phyloP scores from a whole-genome alignment of 2,888 invertebrate genomes.

The Pollenia angustigena region DNA sequence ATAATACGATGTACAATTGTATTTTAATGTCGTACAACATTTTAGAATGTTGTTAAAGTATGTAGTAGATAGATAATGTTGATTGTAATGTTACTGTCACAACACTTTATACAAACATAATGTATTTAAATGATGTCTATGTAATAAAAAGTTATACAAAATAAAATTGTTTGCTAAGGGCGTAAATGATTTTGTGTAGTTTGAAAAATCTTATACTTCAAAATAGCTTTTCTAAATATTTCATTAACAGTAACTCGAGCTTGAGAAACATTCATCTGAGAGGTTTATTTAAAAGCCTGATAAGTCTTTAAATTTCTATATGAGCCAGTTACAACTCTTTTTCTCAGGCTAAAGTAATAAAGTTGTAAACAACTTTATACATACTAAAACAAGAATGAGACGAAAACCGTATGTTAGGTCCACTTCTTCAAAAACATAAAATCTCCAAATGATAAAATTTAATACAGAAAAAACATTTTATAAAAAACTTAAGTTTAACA shows the following conservation, averaged over 20 bases:
- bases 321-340: too few relatives aligned
- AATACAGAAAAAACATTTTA: too few relatives aligned
- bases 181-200: not conserved
- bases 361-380: not conserved
- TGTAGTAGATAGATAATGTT: not conserved
- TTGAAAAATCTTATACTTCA: not conserved
- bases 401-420: too few relatives aligned
- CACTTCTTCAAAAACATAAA: too few relatives aligned
- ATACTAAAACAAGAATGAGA: not conserved
- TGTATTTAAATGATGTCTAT: constrained; percentile 24
- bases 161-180: constrained; percentile 10
- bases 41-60: constrained; percentile 10
- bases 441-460: too few relatives aligned
- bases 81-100: constrained; percentile 2
- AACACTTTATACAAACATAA: not conserved
- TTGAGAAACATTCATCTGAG: too few relatives aligned
- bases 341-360: not conserved
- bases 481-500: too few relatives aligned
- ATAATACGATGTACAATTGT: constrained; percentile 6
- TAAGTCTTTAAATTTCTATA: too few relatives aligned
- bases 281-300: too few relatives aligned
- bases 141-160: constrained; percentile 23
- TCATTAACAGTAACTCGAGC: not conserved
- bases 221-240: not conserved
- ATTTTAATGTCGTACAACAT: constrained; percentile 27